phyloP scores from a whole-genome alignment of 2,113 vertebrate genomes.

The Laterallus jamaicensis region DNA sequence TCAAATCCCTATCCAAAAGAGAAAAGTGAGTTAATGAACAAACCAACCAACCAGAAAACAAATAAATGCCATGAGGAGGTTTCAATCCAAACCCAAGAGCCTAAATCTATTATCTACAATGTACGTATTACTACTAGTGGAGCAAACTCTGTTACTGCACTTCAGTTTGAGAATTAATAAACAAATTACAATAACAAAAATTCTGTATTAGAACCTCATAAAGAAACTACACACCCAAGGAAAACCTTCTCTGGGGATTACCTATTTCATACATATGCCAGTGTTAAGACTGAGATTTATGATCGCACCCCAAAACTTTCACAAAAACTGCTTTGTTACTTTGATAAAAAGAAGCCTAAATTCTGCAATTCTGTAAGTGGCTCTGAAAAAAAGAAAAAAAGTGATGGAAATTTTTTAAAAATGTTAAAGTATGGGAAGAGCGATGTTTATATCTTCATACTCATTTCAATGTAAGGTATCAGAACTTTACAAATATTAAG shows the following conservation, averaged over 20 bases:
- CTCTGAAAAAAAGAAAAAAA: neutral
- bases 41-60: neutral
- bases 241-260: neutral
- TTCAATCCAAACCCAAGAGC: neutral
- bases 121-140: neutral
- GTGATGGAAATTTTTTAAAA: neutral
- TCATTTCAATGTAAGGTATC: neutral
- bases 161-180: neutral
- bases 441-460: neutral
- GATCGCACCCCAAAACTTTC: neutral
- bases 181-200: neutral
- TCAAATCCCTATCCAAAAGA: neutral
- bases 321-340: neutral
- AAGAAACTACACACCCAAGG: neutral
- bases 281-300: neutral
- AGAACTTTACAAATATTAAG: neutral
- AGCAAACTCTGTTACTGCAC: neutral
- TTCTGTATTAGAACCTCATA: neutral
- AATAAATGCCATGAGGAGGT: neutral
- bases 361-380: neutral
- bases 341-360: neutral
- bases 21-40: neutral
- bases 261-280: neutral
- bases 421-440: neutral
- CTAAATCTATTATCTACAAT: neutral